A percentile compares a stretch with the other conserved stretches of the same genome.
These are phyloP conservation scores for Stomatorhinus walkeri DNA, from an alignment of 2,797 vertebrate genomes.

Conservation along the genomic window DNA sequence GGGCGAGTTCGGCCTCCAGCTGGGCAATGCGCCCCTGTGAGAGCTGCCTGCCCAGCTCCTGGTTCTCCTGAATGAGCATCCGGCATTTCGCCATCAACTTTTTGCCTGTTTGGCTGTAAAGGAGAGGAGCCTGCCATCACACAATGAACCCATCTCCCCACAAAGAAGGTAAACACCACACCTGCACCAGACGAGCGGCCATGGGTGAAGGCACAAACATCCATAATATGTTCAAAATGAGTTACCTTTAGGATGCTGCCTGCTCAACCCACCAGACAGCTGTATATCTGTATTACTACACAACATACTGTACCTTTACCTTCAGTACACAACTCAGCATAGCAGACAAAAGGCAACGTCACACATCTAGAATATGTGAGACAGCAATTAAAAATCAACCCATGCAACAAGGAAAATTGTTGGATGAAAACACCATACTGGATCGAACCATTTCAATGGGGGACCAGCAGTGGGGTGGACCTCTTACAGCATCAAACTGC, in stretches of 20 bases:
- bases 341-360: neutral
- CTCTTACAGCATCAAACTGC: neutral
- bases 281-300: neutral
- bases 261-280: neutral
- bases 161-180: conserved; percentile 21
- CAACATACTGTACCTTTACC: conserved; percentile 15
- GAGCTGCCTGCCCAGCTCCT: conserved; percentile 96
- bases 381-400: neutral
- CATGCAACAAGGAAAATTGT: neutral
- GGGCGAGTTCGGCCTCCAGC: conserved; percentile 95
- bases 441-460: neutral
- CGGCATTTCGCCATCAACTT: conserved; percentile 99
- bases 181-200: conserved; percentile 37
- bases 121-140: conserved; percentile 97
- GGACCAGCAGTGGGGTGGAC: neutral
- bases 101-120: conserved; percentile 99
- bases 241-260: conserved; percentile 15
- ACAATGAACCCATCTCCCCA: conserved; percentile 58
- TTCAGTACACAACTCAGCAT: conserved; percentile 3
- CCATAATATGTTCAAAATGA: neutral
- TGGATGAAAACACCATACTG: neutral
- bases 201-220: neutral
- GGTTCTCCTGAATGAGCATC: conserved; percentile 99
- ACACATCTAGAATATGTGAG: neutral
- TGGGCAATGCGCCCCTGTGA: conserved; percentile 98